Conservation (phyloP, 2,113 vertebrate species). For the Pygoscelis antarcticus region DNA sequence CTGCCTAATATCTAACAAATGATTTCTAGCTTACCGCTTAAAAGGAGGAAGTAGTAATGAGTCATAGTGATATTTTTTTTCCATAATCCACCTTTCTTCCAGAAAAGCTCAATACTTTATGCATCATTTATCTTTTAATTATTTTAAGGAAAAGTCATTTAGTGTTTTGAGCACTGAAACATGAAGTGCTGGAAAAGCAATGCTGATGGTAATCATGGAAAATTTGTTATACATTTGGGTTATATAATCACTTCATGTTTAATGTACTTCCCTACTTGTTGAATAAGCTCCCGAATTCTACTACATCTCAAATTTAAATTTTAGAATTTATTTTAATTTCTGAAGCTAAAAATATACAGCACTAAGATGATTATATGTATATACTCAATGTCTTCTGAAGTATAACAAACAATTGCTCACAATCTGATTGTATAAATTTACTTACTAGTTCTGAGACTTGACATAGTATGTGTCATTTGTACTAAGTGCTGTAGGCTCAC, state of each 20-base stretch:
- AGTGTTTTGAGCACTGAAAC: not conserved
- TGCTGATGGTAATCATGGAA: not conserved
- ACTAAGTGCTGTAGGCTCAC: not conserved
- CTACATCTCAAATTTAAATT: not conserved
- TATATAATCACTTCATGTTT: not conserved
- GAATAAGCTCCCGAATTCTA: not conserved
- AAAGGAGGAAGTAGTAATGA: not conserved
- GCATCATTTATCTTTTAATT: not conserved
- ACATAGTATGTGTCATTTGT: not conserved
- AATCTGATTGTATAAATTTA: not conserved
- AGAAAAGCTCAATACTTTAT: not conserved
- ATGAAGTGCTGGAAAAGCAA: not conserved
- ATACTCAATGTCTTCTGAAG: not conserved
- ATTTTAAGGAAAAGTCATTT: not conserved
- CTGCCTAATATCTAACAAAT: not conserved
- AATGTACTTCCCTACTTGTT: not conserved
- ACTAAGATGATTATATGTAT: not conserved
- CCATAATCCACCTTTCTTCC: not conserved
- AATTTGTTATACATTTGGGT: not conserved
- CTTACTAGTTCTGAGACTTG: not conserved
- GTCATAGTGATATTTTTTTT: not conserved
- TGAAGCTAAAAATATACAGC: not conserved
- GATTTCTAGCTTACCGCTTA: not conserved
- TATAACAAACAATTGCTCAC: not conserved
- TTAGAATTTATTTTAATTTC: not conserved